A percentile compares a stretch with the other conserved stretches of the same genome.
phyloP scores from a whole-genome alignment of 2,888 invertebrate species.

The Antheraea yamamai region DNA sequence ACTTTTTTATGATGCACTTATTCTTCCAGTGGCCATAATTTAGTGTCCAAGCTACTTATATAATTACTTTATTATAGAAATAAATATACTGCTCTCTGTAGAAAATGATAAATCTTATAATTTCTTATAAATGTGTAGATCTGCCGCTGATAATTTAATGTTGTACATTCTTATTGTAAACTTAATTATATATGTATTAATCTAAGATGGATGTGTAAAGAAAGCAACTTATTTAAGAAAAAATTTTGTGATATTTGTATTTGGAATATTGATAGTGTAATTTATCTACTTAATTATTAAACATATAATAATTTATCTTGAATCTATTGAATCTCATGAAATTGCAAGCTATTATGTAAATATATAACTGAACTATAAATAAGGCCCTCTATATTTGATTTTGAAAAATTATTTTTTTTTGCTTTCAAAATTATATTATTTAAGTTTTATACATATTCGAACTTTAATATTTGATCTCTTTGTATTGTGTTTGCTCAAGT shows the following conservation, averaged over 20 bases:
- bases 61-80: conserved; percentile 42
- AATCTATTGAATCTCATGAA: conserved; percentile 13
- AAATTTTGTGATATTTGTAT: conserved; percentile 83
- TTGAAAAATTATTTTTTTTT: not conserved
- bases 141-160: conserved; percentile 54
- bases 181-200: conserved; percentile 73
- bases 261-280: conserved; percentile 76
- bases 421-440: not conserved
- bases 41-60: conserved; percentile 64
- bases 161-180: conserved; percentile 65
- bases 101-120: conserved; percentile 35
- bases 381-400: not conserved
- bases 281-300: conserved; percentile 22
- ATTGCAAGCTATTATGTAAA: not conserved
- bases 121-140: conserved; percentile 49
- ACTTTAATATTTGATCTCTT: conserved; percentile 48
- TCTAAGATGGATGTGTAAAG: conserved; percentile 75
- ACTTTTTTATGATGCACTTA: conserved; percentile 48
- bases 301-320: conserved; percentile 20
- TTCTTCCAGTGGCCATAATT: conserved; percentile 73
- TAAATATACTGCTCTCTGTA: conserved; percentile 54
- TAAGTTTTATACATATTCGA: not conserved
- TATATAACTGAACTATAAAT: not conserved
- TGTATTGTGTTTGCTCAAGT: conserved; percentile 49
- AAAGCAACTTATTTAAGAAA: conserved; percentile 70